Conservation (phyloP, 2,888 invertebrate species). For the Cerastis leucographa region DNA sequence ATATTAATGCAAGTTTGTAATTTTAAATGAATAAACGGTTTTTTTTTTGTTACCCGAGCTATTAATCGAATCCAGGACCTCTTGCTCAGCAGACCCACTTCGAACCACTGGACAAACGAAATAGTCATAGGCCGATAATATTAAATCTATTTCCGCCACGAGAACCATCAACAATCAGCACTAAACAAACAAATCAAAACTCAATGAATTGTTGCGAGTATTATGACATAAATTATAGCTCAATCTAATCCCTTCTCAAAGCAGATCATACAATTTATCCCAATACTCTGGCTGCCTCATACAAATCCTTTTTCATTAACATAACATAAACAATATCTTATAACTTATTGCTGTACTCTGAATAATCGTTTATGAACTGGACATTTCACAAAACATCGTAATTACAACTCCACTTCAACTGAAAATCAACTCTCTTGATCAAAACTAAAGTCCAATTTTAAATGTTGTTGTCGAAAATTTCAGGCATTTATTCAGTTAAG, state of each 20-base stretch:
- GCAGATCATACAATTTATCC: conserved; percentile 8
- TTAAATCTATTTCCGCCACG: conserved; percentile 1
- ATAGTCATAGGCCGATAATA: neutral
- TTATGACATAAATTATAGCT: conserved; percentile 13
- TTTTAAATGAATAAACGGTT: too few relatives aligned
- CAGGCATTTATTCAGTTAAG: neutral
- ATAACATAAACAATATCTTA: conserved; percentile 50
- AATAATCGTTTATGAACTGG: conserved; percentile 37
- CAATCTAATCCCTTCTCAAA: conserved; percentile 16
- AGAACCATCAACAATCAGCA: neutral
- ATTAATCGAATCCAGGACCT: too few relatives aligned
- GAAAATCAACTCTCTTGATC: neutral
- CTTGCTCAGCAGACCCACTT: too few relatives aligned
- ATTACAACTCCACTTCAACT: neutral
- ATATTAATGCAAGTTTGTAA: too few relatives aligned
- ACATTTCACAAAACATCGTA: neutral
- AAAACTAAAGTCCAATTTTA: conserved; percentile 8
- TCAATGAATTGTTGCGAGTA: conserved; percentile 3
- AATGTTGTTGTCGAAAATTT: neutral
- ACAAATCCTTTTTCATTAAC: conserved; percentile 45
- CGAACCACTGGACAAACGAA: too few relatives aligned
- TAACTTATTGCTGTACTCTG: conserved; percentile 15
- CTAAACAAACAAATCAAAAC: too few relatives aligned
- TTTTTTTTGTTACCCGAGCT: too few relatives aligned
- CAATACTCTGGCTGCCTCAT: neutral